Evolutionary conservation across 2,113 vertebrate species (phyloP).

Genomic region (Cynoglossus semilaevis): DNA sequence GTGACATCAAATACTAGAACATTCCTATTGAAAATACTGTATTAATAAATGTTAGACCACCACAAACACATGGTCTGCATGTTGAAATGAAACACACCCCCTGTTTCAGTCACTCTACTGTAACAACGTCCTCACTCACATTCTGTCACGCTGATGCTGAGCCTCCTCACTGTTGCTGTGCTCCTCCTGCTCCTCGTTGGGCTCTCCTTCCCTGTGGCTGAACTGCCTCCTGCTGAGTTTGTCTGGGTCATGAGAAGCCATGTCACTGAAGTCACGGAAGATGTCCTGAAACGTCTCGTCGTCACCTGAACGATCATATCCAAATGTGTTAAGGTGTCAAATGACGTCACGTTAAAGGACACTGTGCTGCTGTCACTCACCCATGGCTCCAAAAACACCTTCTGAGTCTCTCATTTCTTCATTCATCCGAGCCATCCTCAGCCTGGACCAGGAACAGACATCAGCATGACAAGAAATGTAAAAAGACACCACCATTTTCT

Average conservation of each 20-base stretch:
- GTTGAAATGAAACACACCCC: not conserved
- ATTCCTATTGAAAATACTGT: too few species aligned
- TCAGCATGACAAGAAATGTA: too few species aligned
- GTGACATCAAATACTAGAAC: too few species aligned
- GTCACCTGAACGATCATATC: slow-evolving; percentile 60
- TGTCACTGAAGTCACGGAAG: slow-evolving; percentile 78
- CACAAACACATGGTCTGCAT: not conserved
- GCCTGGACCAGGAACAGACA: slow-evolving; percentile 47
- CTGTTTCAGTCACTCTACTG: not conserved
- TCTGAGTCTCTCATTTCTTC: slow-evolving; percentile 81
- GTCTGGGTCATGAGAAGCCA: slow-evolving; percentile 78
- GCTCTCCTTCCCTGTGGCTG: slow-evolving; percentile 22
- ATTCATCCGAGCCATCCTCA: slow-evolving; percentile 80
- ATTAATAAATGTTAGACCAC: too few species aligned
- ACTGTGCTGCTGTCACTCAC: slow-evolving; percentile 43
- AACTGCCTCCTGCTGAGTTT: slow-evolving; percentile 65
- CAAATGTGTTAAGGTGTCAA: not conserved
- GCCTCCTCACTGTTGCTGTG: not conserved
- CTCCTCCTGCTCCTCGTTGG: not conserved
- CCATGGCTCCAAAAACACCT: slow-evolving; percentile 67
- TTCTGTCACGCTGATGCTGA: not conserved
- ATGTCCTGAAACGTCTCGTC: slow-evolving; percentile 81
- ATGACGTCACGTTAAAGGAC: rapidly evolving
- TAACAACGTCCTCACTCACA: not conserved
- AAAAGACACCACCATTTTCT: too few species aligned